Evolutionary conservation across 2,888 invertebrate genomes (phyloP), one percentile per base, ranked within the genome.

Genomic region (Andrena bucephala): DNA sequence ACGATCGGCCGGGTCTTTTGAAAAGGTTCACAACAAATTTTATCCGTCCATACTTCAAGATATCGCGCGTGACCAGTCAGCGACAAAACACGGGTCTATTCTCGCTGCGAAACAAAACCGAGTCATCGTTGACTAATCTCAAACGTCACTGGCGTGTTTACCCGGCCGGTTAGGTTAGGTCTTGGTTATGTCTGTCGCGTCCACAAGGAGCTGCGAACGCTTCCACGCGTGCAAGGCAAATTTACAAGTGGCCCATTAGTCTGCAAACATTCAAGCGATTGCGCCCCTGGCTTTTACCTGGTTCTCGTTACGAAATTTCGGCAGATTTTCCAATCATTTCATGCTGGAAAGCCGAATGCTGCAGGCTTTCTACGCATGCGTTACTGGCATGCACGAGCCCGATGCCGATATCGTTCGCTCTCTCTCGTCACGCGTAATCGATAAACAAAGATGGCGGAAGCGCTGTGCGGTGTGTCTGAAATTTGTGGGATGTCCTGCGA

Each of bases 61-160:
- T 29, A 66, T 60, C 57, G 31, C 6, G n/a, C 6, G 29, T 42
- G 67, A 42, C 31, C 16, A 48, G 13, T 29, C 50, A 57, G 29
- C 65, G 54, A 69, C 74, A 67, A 77, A 77, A 81, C 77, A 73
- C 81, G 70, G 33, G 33, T 52, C 27, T 36, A 52, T 57, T 52
- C 62, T 65, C 16, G 31, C 24, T 24, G 33, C 42, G 60, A 59
- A 62, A 60, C 60, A 59, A 54, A 77, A 62, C 27, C 66, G 59
- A 29, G 20, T 67, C 72, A 63, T 20, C 65, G 54, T n/a, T 74
- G 67, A 77, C 48, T 78, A 62, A 85, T 78, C 36, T 62, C 36
- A 50, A 78, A 78, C 36, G 71, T 75, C 59, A 72, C 69, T 70
- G 29, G 50, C 33, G 57, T 71, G 50, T 71, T 73, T 59, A 60